Evolutionary conservation across 2,888 invertebrate species (phyloP).

Genomic region (Cecidostiba fungosa): DNA sequence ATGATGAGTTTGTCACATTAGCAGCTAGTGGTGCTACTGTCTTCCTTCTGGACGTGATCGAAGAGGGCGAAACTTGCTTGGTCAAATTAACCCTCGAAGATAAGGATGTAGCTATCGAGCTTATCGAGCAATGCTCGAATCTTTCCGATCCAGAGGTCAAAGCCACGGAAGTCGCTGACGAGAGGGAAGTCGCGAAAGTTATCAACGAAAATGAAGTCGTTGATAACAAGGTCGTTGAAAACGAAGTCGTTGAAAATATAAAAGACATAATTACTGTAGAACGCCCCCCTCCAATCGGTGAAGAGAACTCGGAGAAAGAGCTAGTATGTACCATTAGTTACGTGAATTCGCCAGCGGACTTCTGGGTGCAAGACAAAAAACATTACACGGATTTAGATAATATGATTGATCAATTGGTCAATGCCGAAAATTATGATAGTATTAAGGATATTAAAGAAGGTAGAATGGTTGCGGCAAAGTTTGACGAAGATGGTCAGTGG

Average conservation of each 20-base stretch:
- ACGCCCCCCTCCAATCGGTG: conserved; percentile 74
- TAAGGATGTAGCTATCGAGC: conserved; percentile 56
- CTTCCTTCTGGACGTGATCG: conserved; percentile 81
- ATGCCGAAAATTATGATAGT: conserved; percentile 82
- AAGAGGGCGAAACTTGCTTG: conserved; percentile 83
- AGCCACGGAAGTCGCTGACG: background rate
- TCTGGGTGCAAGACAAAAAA: conserved; percentile 78
- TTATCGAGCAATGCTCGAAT: conserved; percentile 48
- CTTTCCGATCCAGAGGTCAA: background rate
- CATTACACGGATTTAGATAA: conserved; percentile 82
- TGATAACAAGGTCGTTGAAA: background rate
- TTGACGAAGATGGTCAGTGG: conserved; percentile 85
- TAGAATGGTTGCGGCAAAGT: conserved; percentile 85
- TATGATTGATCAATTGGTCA: conserved; percentile 83
- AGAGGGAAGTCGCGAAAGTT: background rate
- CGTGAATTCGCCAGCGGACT: conserved; percentile 72
- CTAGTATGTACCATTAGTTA: conserved; percentile 68
- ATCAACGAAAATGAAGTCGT: background rate
- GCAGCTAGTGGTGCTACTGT: conserved; percentile 81
- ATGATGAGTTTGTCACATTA: conserved; percentile 76
- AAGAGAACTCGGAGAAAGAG: conserved; percentile 71
- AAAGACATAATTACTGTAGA: conserved; percentile 63
- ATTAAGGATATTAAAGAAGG: conserved; percentile 81
- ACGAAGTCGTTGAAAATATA: background rate
- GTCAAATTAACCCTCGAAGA: conserved; percentile 83